A percentile compares a stretch with the other conserved stretches of the same genome.
Evolutionary conservation across 1,140 invertebrate genomes (phyloP).

Genomic region (Lasaia peninsularis): DNA sequence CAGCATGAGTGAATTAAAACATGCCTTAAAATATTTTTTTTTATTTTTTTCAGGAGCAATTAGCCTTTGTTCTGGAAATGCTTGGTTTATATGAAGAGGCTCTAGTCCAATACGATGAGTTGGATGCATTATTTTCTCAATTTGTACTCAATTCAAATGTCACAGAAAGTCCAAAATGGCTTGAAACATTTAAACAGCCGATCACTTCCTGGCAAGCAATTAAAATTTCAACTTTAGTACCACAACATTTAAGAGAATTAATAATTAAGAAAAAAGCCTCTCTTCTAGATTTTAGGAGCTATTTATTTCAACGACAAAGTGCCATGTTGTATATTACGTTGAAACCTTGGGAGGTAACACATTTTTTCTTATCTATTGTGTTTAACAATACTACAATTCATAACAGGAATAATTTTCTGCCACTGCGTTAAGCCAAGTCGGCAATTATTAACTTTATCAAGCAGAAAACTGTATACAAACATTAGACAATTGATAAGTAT

Average conservation of each 20-base stretch:
- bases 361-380: not conserved
- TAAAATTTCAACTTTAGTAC: conserved; percentile 82
- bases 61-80: conserved; percentile 97
- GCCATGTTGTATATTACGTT: conserved; percentile 88
- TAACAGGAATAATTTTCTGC: too few relatives aligned
- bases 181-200: conserved; percentile 85
- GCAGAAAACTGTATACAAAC: too few relatives aligned
- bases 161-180: conserved; percentile 89
- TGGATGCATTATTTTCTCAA: conserved; percentile 97
- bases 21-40: too few relatives aligned
- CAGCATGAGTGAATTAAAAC: too few relatives aligned
- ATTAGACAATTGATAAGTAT: too few relatives aligned
- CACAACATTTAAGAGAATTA: conserved; percentile 82
- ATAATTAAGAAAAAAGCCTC: conserved; percentile 85
- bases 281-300: conserved; percentile 94
- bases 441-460: too few relatives aligned
- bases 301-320: conserved; percentile 95
- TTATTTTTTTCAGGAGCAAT: conserved; percentile 87
- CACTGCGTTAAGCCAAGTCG: too few relatives aligned
- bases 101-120: conserved; percentile 96
- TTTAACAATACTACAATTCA: too few relatives aligned
- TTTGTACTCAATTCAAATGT: conserved; percentile 95
- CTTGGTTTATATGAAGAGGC: conserved; percentile 95
- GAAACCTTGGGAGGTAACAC: conserved; percentile 87
- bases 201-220: conserved; percentile 91